phyloP scores from a whole-genome alignment of 2,888 invertebrate genomes.

The Eutolmus rufibarbis region DNA sequence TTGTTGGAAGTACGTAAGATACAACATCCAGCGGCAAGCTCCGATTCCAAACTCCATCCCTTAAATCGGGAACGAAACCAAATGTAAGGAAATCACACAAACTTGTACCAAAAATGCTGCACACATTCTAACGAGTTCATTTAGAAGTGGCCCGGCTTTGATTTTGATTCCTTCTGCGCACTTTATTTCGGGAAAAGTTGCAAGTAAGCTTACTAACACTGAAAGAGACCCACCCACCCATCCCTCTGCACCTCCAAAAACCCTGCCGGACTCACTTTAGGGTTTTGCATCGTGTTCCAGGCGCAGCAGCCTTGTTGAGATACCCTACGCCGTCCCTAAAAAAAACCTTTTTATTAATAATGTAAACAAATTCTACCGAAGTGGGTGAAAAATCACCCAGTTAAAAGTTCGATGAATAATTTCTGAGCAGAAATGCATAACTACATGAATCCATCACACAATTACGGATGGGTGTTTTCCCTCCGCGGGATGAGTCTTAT shows the following conservation, averaged over 20 bases:
- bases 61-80: conserved; percentile 6
- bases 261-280: not conserved
- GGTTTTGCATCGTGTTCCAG: not conserved
- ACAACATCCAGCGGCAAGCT: conserved; percentile 38
- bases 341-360: not conserved
- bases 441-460: conserved; percentile 19
- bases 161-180: conserved; percentile 48
- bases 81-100: conserved; percentile 24
- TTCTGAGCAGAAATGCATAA: conserved; percentile 14
- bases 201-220: conserved; percentile 32
- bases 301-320: not conserved
- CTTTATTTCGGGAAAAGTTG: conserved; percentile 38
- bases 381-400: conserved; percentile 22
- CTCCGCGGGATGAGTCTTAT: not conserved
- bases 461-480: conserved; percentile 9
- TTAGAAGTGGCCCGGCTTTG: conserved; percentile 33
- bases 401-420: conserved; percentile 27
- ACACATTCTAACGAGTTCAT: conserved; percentile 37
- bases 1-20: not conserved
- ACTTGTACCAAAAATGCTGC: conserved; percentile 17
- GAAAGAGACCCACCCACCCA: not conserved
- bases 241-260: not conserved
- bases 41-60: conserved; percentile 24
- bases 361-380: conserved; percentile 1
- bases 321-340: not conserved